These are phyloP conservation scores for Microdon myrmicae DNA, from an alignment of 2,888 invertebrate species.

Conservation along the genomic window DNA sequence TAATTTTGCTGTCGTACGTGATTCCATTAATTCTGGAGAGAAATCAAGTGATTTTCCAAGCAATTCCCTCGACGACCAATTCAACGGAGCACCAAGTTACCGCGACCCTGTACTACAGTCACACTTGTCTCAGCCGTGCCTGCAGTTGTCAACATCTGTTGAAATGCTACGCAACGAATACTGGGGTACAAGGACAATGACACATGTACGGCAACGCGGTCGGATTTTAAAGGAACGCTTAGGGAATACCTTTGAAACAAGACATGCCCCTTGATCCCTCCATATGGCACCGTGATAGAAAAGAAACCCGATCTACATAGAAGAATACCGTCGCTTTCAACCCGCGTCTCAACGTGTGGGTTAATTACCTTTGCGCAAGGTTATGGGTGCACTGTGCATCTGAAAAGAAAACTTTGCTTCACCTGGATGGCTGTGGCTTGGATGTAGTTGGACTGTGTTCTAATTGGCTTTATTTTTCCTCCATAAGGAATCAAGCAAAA, in stretches of 20 bases:
- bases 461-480: conserved; percentile 46
- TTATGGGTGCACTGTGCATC: conserved; percentile 32
- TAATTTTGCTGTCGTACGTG: conserved; percentile 52
- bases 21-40: conserved; percentile 51
- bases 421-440: conserved; percentile 28
- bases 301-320: too few species aligned
- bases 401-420: conserved; percentile 32
- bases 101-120: conserved; percentile 11
- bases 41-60: conserved; percentile 53
- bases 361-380: conserved; percentile 43
- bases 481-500: conserved; percentile 24
- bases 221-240: conserved; percentile 24
- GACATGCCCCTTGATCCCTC: conserved; percentile 5
- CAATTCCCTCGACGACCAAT: conserved; percentile 41
- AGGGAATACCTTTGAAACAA: conserved; percentile 30
- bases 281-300: too few species aligned
- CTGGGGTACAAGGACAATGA: conserved; percentile 17
- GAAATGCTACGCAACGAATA: conserved; percentile 13
- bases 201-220: conserved; percentile 1
- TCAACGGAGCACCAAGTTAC: conserved; percentile 22
- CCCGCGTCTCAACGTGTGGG: too few species aligned
- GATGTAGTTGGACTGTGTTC: conserved; percentile 38
- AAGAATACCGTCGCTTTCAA: too few species aligned
- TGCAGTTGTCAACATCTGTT: conserved; percentile 40
- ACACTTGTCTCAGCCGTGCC: conserved; percentile 21